Evolutionary conservation across 2,797 vertebrate species (phyloP).

Genomic region (Ctenopoma kingsleyae): DNA sequence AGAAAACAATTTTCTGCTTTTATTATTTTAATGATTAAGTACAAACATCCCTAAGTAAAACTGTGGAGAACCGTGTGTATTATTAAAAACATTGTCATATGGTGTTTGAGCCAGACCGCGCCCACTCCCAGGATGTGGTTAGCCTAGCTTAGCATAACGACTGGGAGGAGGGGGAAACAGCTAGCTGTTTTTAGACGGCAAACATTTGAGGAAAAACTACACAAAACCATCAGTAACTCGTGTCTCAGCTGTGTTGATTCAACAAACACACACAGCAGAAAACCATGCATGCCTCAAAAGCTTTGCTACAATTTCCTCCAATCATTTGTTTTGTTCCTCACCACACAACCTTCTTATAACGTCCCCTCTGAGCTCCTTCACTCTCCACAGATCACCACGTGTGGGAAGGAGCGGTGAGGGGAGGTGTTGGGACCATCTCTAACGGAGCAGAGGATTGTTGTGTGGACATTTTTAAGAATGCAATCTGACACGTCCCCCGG

Average conservation of each 20-base stretch:
- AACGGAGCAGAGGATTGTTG: conserved; percentile 8
- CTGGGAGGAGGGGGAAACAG: too few relatives aligned
- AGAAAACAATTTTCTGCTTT: too few relatives aligned
- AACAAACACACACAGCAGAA: conserved; percentile 33
- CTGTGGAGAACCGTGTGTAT: too few relatives aligned
- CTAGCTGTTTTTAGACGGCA: background rate
- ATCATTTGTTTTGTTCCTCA: conserved; percentile 50
- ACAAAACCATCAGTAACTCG: background rate
- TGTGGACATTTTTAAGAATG: conserved; percentile 10
- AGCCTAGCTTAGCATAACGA: too few relatives aligned
- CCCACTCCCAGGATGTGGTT: too few relatives aligned
- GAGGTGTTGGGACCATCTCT: conserved; percentile 5
- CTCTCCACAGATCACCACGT: conserved; percentile 11
- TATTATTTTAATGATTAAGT: too few relatives aligned
- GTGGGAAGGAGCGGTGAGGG: conserved; percentile 6
- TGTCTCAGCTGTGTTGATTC: conserved; percentile 25
- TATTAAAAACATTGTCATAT: too few relatives aligned
- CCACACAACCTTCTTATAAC: conserved; percentile 14
- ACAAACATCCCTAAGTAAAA: too few relatives aligned
- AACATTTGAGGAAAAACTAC: background rate
- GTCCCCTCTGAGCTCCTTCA: conserved; percentile 26
- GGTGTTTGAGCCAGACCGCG: too few relatives aligned
- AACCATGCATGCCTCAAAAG: conserved; percentile 1
- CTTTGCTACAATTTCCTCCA: conserved; percentile 42
- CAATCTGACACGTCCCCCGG: conserved; percentile 17